These are phyloP conservation scores for Ditylenchus dipsaci DNA, from an alignment of 1,140 invertebrate genomes.

Conservation along the genomic window DNA sequence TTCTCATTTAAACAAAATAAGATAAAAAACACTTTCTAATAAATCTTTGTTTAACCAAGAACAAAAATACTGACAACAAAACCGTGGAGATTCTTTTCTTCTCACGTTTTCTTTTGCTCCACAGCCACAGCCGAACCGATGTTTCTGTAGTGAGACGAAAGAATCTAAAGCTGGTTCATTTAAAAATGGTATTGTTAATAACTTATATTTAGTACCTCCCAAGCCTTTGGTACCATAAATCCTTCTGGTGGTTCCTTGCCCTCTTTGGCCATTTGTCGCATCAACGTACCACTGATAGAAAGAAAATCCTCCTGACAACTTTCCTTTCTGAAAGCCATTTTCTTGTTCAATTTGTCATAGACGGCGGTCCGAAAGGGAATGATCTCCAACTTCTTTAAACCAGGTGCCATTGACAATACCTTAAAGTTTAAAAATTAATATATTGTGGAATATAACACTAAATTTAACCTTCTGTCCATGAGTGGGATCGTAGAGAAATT, in stretches of 20 bases:
- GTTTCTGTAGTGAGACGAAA: too few relatives aligned
- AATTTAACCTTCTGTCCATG: conserved; percentile 77
- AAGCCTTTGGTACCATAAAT: conserved; percentile 91
- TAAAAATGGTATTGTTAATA: too few relatives aligned
- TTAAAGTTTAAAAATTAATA: conserved; percentile 45
- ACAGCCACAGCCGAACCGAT: too few relatives aligned
- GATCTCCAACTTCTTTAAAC: conserved; percentile 82
- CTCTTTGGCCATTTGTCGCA: conserved; percentile 76
- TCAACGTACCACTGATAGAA: conserved; percentile 95
- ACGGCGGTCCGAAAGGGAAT: conserved; percentile 96
- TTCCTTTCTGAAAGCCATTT: conserved; percentile 92
- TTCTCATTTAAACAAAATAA: too few relatives aligned
- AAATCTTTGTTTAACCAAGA: too few relatives aligned
- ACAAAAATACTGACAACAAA: too few relatives aligned
- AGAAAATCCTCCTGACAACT: conserved; percentile 75
- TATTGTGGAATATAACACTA: neutral
- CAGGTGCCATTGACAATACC: conserved; percentile 82
- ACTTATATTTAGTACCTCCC: conserved; percentile 80
- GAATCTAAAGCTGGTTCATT: too few relatives aligned
- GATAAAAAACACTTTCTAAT: too few relatives aligned
- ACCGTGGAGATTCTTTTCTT: too few relatives aligned
- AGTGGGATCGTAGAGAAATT: conserved; percentile 85
- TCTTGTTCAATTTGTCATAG: conserved; percentile 76
- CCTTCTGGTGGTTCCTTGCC: conserved; percentile 83
- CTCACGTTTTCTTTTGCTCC: too few relatives aligned